A percentile compares a stretch with the other conserved stretches of the same genome.
Evolutionary conservation across 2,113 vertebrate species (phyloP).

Genomic region (Sceloporus undulatus): DNA sequence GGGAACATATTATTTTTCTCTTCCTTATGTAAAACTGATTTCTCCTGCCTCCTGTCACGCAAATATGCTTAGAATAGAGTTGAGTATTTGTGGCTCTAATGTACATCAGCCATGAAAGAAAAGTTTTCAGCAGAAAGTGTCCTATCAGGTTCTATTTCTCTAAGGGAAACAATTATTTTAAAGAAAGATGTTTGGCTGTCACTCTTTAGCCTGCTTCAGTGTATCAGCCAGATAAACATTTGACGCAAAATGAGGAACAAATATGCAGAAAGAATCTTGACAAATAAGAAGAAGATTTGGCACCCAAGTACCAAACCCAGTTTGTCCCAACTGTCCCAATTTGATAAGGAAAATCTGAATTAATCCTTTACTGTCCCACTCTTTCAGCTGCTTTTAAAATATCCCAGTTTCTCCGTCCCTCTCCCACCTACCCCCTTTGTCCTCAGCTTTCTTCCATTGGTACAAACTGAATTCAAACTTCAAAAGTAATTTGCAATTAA

Average conservation of each 20-base stretch:
- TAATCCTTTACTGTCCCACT: too few relatives aligned
- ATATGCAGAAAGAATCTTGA: neutral
- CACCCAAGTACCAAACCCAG: neutral
- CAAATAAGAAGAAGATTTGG: constrained; percentile 2
- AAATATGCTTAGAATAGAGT: constrained; percentile 22
- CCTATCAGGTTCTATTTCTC: neutral
- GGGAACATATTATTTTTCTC: neutral
- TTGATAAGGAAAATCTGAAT: too few relatives aligned
- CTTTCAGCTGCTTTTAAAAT: too few relatives aligned
- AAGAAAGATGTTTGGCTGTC: neutral
- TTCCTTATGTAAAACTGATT: constrained; percentile 3
- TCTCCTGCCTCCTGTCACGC: constrained; percentile 14
- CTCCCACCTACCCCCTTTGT: too few relatives aligned
- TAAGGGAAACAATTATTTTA: constrained; percentile 42
- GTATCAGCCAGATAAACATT: constrained; percentile 31
- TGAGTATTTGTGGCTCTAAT: neutral
- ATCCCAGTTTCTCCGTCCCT: too few relatives aligned
- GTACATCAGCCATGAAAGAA: constrained; percentile 1
- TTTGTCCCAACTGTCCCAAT: too few relatives aligned
- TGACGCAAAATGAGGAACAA: constrained; percentile 14
- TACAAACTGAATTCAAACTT: too few relatives aligned
- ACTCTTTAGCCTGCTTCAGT: constrained; percentile 14
- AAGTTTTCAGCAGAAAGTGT: neutral
- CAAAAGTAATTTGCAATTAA: too few relatives aligned
- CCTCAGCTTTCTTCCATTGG: too few relatives aligned